These are phyloP conservation scores for Glossophaga mutica DNA, from an alignment of 2,797 vertebrate species.

Conservation along the genomic window DNA sequence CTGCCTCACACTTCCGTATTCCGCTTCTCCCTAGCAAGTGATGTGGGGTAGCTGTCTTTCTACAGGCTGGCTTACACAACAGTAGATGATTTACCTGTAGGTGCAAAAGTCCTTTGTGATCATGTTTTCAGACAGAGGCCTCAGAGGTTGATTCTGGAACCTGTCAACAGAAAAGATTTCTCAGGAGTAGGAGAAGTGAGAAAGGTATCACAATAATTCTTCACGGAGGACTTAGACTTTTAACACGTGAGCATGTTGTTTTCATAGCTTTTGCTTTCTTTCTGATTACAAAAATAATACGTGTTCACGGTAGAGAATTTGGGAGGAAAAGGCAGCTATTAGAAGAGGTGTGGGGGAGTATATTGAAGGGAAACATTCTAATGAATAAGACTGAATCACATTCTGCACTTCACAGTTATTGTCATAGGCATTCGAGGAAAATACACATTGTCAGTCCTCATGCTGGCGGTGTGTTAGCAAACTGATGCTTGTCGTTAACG, in stretches of 20 bases:
- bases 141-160: background rate
- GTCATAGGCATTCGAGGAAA: background rate
- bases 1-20: background rate
- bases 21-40: background rate
- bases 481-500: background rate
- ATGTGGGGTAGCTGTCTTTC: background rate
- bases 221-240: background rate
- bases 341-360: background rate
- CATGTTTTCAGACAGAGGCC: background rate
- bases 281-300: conserved; percentile 17
- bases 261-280: background rate
- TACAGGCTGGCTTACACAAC: background rate
- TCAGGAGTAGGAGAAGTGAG: background rate
- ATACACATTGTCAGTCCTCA: background rate
- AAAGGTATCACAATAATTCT: background rate
- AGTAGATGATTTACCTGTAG: background rate
- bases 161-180: background rate
- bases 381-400: conserved; percentile 18
- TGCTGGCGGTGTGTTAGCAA: background rate
- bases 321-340: background rate
- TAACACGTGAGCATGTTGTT: background rate
- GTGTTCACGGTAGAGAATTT: background rate
- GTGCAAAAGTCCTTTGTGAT: background rate
- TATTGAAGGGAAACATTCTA: conserved; percentile 48
- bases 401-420: background rate